Base-by-base conservation (phyloP, 2,113 vertebrate species). In the Patagioenas fasciata region DNA sequence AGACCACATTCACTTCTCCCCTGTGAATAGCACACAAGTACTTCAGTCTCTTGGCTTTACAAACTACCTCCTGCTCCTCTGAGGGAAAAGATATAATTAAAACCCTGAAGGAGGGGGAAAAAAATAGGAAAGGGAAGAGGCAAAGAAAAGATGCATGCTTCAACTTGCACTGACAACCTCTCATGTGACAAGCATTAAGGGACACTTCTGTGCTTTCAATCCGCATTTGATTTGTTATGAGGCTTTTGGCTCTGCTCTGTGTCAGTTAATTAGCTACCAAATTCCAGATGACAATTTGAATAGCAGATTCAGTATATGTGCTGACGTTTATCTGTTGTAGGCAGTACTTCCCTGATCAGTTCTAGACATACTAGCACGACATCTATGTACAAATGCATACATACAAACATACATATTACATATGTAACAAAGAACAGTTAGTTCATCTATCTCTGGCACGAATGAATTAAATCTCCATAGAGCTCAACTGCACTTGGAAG, bases 381-480 rank as follows among this genome's bases (percentile, higher is more conserved):
- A 60, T 29, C n/a, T 2, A 10, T 2, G 62, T 61, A 40, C 53
- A 60, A 64, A 81, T 14, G 32, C 75, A 44, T 5, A 78, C 47
- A 58, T 2, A 54, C 72, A 67, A 64, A 80, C 58, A 70, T 28
- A 78, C 40, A 10, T 10, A 57, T 21, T 84, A 81, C 95, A 88
- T 48, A 70, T 31, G 67, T 58, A 91, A 97, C 95, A 96, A 97
- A 98, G 96, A 97, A 81, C 86, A 85, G 79, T 92, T 96, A 94
- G 97, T 96, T 97, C 97, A 98, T 93, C 85, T 96, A 48, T 98
- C 97, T 97, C 95, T 69, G 78, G 70, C 1, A 9, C 98, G 97
- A 98, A 97, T 89, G 96, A 97, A 98, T 97, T 97, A 98, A 97
- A 98, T 98, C 97, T 98, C 97, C 89, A 96, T 17, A 96, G 95